Evolutionary conservation across 2,888 invertebrate genomes (phyloP), one percentile per base, ranked within the genome.

Genomic region (Phaonia tiefii): DNA sequence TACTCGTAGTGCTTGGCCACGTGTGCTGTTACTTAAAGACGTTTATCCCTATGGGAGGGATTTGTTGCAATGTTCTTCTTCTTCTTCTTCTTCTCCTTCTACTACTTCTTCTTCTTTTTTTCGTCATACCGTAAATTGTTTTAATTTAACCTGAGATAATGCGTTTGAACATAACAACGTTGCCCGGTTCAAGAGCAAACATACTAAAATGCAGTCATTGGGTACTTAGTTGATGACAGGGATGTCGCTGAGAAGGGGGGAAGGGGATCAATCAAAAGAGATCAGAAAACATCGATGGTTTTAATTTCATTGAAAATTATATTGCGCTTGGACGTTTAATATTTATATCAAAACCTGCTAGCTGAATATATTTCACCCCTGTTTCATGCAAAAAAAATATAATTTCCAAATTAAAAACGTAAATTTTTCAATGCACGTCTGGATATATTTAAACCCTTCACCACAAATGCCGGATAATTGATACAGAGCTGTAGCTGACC

Each of bases 1-100:
- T n/a, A n/a, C n/a, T 39, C 42, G 42, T 42, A 15, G 60, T 56
- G 26, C 37, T 11, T 60, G 65, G 69, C 78, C 58, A 49, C 80
- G 75, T 83, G 76, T 78, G 81, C 80, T 84, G 82, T 66, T 67
- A 71, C 82, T 80, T 79, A 73, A 56, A 73, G 75, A 60, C 63
- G 58, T 73, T 78, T 77, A 70, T 80, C 63, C 70, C 70, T 67
- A 71, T 31, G 73, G 77, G 81, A 69, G 67, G 77, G 74, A 51
- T 60, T 63, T 79, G 49, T 60, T 69, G 8, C 17, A 26, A 51
- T 63, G 22, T 25, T 25, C 17, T 31, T 31, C 4, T 31, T 31
- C 31, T 31, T 3, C 4, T 31, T 31, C 31, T 31, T 3, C 15
- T 1, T 31, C 31, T 3, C 31, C 8, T 5, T 3, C 3, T 17